Base-by-base conservation (phyloP, 2,797 vertebrate genomes). In the Leptodactylus fallax region DNA sequence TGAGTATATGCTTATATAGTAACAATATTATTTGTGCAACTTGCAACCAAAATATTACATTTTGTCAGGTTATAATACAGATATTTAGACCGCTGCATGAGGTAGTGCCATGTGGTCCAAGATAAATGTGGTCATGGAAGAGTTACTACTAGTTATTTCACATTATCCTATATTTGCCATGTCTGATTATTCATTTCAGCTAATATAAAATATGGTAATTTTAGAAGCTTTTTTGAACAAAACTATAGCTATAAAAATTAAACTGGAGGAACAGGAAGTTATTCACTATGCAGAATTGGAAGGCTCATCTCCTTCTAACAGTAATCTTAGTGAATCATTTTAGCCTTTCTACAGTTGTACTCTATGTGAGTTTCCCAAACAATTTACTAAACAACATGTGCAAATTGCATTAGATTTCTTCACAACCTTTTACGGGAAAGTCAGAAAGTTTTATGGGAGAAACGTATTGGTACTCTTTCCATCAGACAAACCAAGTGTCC, bases 391-490 rank as follows among this genome's bases (percentile, higher is more conserved):
- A 87, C 16, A 71, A 86, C 47, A 82, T 89, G 49, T 84, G 23
- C 81, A 14, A 13, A 85, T 91, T 63, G 0, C 45, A 74, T 91
- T 85, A 77, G 5, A 81, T 61, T 88, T 90, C 85, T 79, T 16
- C 58, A 7, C 89, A 88, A n/a, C 53, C 83, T 92, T 76, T 56
- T 88, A 19, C 1, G 9, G 79, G 45, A 47, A 90, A n/a, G 1
- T 60, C 89, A 81, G 83, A 91, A 87, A 7, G 82, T 84, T 91
- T 91, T 87, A 90, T 9, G 78, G 85, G 83, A 92, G 83, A 87
- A 91, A 87, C n/a, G 83, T 87, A 77, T 60, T 21, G 60, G 58
- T 74, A 80, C 91, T 10, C 47, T 92, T 94, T 92, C 90, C 90
- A 92, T 82, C 25, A 77, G 89, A 79, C 85, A 87, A 89, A 90